These are phyloP conservation scores for Petromus typicus DNA, from an alignment of 2,113 vertebrate genomes.

Conservation along the genomic window DNA sequence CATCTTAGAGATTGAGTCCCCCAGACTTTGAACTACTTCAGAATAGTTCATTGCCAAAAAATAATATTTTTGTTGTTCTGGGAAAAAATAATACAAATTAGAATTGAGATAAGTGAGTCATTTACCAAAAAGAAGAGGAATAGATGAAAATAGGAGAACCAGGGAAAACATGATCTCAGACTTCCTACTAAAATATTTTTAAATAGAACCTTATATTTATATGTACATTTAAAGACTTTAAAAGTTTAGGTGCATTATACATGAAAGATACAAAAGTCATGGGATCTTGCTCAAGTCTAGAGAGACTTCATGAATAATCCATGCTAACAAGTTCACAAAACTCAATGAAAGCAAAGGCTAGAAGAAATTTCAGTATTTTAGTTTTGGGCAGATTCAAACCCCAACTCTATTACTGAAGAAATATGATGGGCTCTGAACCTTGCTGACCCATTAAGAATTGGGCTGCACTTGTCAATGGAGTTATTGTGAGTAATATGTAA, in stretches of 20 bases:
- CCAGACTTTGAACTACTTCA: constrained; percentile 23
- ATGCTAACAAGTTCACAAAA: not conserved
- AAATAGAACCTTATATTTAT: not conserved
- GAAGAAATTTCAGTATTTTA: not conserved
- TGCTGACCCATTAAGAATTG: not conserved
- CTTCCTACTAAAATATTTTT: not conserved
- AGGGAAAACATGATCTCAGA: not conserved
- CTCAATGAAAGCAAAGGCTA: not conserved
- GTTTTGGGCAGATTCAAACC: not conserved
- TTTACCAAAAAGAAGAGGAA: not conserved
- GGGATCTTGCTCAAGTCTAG: not conserved
- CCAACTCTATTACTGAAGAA: not conserved
- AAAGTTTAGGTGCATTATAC: not conserved
- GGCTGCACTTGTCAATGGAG: not conserved
- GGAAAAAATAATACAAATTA: not conserved
- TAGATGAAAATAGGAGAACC: not conserved
- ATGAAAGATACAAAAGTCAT: not conserved
- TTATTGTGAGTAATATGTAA: not conserved
- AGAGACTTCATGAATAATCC: not conserved
- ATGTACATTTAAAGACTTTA: not conserved
- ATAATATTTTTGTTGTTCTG: not conserved
- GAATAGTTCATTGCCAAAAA: constrained; percentile 19
- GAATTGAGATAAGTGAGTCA: constrained; percentile 15
- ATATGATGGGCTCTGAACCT: not conserved
- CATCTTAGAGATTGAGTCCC: not conserved